Percentiles rank a stretch among this genome's conserved stretches.
phyloP scores from a whole-genome alignment of 2,113 vertebrate species.

The Bubo blakistoni region DNA sequence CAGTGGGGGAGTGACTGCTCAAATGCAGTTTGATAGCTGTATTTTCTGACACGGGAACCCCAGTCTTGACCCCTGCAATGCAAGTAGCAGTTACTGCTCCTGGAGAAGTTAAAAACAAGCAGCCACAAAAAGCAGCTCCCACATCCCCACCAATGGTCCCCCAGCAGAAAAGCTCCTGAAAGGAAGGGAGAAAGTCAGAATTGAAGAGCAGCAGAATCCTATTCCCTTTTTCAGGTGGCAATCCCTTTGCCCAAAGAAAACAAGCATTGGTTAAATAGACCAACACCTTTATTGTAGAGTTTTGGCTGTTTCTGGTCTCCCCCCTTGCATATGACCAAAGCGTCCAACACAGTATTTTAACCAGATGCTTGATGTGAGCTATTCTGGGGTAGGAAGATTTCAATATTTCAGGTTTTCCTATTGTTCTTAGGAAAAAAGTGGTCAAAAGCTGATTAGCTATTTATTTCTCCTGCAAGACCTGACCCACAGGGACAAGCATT shows the following conservation, averaged over 20 bases:
- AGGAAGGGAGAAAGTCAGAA: background rate
- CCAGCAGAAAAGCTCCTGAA: background rate
- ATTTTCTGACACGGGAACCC: fast-evolving
- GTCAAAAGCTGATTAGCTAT: background rate
- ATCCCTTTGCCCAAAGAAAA: background rate
- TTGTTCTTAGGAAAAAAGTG: background rate
- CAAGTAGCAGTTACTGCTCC: background rate
- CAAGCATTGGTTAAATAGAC: background rate
- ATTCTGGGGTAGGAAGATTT: background rate
- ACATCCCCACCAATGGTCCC: background rate
- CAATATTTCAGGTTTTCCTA: background rate
- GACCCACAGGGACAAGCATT: background rate
- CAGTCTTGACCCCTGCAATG: background rate
- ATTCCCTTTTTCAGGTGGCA: background rate
- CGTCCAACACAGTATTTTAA: background rate
- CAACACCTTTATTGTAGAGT: background rate
- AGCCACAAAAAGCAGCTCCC: background rate
- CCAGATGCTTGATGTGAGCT: background rate
- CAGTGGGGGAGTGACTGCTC: background rate
- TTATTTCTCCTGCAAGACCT: background rate
- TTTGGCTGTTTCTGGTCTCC: background rate
- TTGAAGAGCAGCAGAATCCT: background rate
- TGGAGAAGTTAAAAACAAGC: background rate
- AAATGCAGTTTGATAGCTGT: background rate
- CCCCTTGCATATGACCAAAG: background rate